These are phyloP conservation scores for Alauda arvensis DNA, from an alignment of 2,797 vertebrate species.

Conservation along the genomic window DNA sequence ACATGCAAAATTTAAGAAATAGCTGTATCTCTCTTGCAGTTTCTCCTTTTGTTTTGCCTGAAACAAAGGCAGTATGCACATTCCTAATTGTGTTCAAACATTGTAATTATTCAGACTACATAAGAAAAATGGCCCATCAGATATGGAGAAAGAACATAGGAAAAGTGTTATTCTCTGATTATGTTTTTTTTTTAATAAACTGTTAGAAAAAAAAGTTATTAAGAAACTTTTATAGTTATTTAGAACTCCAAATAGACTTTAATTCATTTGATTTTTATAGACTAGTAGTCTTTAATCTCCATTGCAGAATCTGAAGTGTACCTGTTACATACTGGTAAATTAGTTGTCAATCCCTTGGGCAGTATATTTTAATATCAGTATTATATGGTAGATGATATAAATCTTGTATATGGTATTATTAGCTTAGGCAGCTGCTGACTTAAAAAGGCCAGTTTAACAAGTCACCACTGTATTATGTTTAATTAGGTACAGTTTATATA, in stretches of 20 bases:
- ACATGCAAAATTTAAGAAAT: not conserved
- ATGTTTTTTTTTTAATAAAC: conserved; percentile 25
- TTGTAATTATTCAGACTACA: not conserved
- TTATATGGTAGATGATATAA: conserved; percentile 75
- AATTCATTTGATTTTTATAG: conserved; percentile 70
- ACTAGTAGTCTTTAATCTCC: conserved; percentile 72
- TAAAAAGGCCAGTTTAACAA: conserved; percentile 95
- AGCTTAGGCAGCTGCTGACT: conserved; percentile 82
- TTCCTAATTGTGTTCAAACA: not conserved
- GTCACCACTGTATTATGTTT: conserved; percentile 98
- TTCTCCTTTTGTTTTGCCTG: not conserved
- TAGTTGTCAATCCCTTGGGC: conserved; percentile 78
- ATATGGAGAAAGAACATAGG: not conserved
- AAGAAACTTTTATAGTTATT: conserved; percentile 56
- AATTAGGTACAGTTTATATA: conserved; percentile 99
- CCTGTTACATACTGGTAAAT: conserved; percentile 76
- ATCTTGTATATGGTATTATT: conserved; percentile 78
- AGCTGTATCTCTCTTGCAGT: not conserved
- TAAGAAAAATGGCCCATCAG: not conserved
- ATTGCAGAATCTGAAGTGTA: conserved; percentile 69
- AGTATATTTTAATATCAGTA: conserved; percentile 80
- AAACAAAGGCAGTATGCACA: not conserved
- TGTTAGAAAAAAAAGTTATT: conserved; percentile 37
- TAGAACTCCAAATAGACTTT: conserved; percentile 51
- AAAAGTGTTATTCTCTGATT: conserved; percentile 16